Conservation (phyloP, 1,140 invertebrate genomes). For the Helicoverpa zea region DNA sequence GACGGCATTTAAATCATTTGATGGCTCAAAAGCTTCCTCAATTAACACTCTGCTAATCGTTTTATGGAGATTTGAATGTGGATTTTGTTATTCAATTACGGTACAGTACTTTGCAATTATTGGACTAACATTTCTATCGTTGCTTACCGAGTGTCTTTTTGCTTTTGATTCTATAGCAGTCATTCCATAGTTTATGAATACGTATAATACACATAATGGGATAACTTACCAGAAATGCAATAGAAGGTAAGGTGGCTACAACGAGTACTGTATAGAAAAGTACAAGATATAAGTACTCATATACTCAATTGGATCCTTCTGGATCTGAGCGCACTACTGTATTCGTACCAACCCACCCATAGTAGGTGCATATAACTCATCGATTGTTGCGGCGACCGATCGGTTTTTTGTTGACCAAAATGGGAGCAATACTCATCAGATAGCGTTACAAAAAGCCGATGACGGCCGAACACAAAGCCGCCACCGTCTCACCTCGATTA, state of each 20-base stretch:
- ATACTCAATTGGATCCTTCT: too few species aligned
- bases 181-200: too few species aligned
- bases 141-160: too few species aligned
- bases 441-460: constrained; percentile 82
- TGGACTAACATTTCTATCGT: too few species aligned
- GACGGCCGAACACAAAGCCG: constrained; percentile 80
- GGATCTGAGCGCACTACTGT: constrained; percentile 29
- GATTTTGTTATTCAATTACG: constrained; percentile 13
- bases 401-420: constrained; percentile 79
- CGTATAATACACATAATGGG: too few species aligned
- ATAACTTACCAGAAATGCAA: too few species aligned
- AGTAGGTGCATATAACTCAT: constrained; percentile 46
- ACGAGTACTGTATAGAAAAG: too few species aligned
- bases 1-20: constrained; percentile 63
- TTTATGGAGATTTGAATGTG: constrained; percentile 39
- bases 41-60: constrained; percentile 60
- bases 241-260: too few species aligned
- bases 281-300: too few species aligned
- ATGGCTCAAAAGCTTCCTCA: constrained; percentile 55
- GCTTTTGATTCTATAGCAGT: too few species aligned
- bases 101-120: not conserved
- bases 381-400: constrained; percentile 72
- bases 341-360: constrained; percentile 34
- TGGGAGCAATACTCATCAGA: constrained; percentile 85
- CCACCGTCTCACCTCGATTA: constrained; percentile 84